phyloP scores from a whole-genome alignment of 2,113 vertebrate species.

The Natator depressus region DNA sequence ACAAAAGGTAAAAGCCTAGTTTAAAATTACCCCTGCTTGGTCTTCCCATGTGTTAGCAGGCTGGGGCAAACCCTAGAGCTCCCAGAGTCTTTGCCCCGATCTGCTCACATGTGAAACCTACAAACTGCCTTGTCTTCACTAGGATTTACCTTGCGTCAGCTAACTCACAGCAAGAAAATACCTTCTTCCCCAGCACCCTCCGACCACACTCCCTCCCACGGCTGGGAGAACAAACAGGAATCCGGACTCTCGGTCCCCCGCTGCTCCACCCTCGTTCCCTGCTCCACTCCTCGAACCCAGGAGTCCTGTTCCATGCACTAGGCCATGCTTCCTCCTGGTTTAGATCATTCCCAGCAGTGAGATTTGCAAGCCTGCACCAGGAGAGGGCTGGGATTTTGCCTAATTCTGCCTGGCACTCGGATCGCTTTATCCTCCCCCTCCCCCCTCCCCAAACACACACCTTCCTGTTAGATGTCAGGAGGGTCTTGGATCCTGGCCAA shows the following conservation, averaged over 20 bases:
- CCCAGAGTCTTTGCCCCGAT: background rate
- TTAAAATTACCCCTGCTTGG: background rate
- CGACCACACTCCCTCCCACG: background rate
- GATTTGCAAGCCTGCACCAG: background rate
- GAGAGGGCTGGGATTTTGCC: background rate
- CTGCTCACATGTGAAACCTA: background rate
- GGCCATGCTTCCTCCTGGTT: background rate
- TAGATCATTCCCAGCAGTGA: background rate
- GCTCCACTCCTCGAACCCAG: background rate
- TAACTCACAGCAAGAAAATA: background rate
- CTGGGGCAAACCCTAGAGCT: background rate
- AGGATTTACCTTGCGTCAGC: background rate
- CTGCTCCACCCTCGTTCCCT: background rate
- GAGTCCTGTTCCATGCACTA: background rate
- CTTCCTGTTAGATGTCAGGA: constrained; percentile 60
- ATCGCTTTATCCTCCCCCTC: background rate
- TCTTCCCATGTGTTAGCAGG: background rate
- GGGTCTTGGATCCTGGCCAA: constrained; percentile 54
- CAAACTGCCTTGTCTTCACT: background rate
- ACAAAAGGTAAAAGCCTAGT: background rate
- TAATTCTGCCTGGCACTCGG: background rate
- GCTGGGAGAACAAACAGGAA: background rate
- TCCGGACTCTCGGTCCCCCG: too few species aligned
- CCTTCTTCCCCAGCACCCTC: background rate
- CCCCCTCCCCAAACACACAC: background rate